phyloP scores from a whole-genome alignment of 2,797 vertebrate genomes.

The Choloepus didactylus region DNA sequence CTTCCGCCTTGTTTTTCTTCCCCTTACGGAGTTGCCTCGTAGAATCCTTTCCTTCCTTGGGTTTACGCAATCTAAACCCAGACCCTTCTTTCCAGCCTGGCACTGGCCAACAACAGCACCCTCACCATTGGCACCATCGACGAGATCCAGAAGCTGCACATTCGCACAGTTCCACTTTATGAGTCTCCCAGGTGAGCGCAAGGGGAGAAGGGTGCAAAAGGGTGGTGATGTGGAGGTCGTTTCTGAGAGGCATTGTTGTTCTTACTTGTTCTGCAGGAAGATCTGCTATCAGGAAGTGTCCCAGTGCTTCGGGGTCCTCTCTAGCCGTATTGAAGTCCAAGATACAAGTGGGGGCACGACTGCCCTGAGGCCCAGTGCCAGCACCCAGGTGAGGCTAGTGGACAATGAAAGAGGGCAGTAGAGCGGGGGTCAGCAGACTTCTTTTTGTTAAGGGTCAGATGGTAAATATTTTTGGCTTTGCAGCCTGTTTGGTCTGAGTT shows the following conservation, averaged over 20 bases:
- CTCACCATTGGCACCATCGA: slow-evolving; percentile 99
- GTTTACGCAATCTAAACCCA: background rate
- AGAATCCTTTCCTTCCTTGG: background rate
- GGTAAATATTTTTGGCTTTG: background rate
- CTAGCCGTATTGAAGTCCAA: slow-evolving; percentile 97
- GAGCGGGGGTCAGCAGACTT: background rate
- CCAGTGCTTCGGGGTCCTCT: slow-evolving; percentile 98
- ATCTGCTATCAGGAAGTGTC: slow-evolving; percentile 99
- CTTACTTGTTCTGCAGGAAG: slow-evolving; percentile 88
- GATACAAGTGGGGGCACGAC: slow-evolving; percentile 96
- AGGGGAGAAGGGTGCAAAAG: fast-evolving
- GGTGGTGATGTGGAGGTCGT: fast-evolving
- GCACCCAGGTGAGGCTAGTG: slow-evolving; percentile 94
- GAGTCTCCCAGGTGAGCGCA: slow-evolving; percentile 96
- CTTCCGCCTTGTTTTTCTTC: background rate
- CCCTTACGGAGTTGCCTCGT: background rate
- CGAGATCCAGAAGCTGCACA: slow-evolving; percentile 99
- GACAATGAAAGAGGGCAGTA: background rate
- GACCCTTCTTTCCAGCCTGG: slow-evolving; percentile 90
- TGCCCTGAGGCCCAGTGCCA: slow-evolving; percentile 96
- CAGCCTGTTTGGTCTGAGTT: background rate
- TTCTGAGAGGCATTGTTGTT: background rate
- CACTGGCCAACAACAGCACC: slow-evolving; percentile 98
- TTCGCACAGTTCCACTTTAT: slow-evolving; percentile 97
- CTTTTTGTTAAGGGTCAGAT: background rate